Conservation (phyloP, 2,113 vertebrate genomes). For the Nibea albiflora region DNA sequence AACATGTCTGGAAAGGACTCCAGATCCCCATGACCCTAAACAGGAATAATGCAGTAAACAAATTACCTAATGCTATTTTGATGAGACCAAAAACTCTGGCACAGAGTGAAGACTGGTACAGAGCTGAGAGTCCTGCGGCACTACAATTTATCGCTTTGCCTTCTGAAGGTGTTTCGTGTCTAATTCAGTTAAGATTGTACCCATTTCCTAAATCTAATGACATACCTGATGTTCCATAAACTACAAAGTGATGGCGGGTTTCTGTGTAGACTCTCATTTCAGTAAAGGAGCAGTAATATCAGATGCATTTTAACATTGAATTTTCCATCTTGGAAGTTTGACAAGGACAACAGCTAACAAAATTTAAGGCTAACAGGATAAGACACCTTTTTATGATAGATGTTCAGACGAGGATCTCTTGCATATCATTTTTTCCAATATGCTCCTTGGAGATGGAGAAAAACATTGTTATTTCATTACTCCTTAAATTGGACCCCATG, state of each 20-base stretch:
- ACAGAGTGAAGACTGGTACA: not conserved
- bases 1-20: not conserved
- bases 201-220: conserved; percentile 2
- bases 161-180: not conserved
- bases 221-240: not conserved
- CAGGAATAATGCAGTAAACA: not conserved
- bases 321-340: not conserved
- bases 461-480: conserved; percentile 55
- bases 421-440: not conserved
- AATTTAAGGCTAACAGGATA: not conserved
- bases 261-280: not conserved
- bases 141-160: not conserved
- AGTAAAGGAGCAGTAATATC: not conserved
- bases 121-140: not conserved
- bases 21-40: not conserved
- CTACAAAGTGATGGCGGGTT: not conserved
- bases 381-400: conserved; percentile 6
- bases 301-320: not conserved
- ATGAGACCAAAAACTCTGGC: not conserved
- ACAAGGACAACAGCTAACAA: not conserved
- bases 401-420: not conserved
- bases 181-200: not conserved
- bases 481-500: conserved; percentile 55
- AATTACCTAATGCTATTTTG: not conserved
- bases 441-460: not conserved